phyloP scores from a whole-genome alignment of 2,113 vertebrate species.

The Bufo bufo region DNA sequence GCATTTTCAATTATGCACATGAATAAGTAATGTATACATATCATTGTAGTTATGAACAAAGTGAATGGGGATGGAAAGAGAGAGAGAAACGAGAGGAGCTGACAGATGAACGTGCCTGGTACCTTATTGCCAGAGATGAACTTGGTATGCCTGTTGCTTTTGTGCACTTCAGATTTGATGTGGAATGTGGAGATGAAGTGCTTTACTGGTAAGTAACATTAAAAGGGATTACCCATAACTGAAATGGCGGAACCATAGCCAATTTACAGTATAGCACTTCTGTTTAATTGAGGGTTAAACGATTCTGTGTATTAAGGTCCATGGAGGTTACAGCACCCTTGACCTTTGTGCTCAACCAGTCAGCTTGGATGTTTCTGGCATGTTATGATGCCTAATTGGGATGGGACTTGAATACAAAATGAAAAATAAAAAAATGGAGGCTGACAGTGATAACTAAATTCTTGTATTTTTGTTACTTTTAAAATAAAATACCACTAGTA shows the following conservation, averaged over 20 bases:
- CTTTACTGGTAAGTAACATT: conserved; percentile 83
- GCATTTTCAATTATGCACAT: background rate
- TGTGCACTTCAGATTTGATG: conserved; percentile 92
- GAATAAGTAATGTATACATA: background rate
- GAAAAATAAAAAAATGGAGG: too few relatives aligned
- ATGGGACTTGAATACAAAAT: too few relatives aligned
- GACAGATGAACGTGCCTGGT: conserved; percentile 90
- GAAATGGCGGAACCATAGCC: background rate
- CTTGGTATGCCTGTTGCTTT: conserved; percentile 81
- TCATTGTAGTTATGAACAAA: conserved; percentile 84
- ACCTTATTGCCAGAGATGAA: conserved; percentile 83
- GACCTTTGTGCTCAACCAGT: too few relatives aligned
- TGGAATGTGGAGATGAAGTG: conserved; percentile 90
- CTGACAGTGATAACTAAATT: too few relatives aligned
- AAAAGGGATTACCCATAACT: background rate
- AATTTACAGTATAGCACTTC: too few relatives aligned
- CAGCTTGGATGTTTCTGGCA: too few relatives aligned
- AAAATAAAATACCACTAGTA: too few relatives aligned
- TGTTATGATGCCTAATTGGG: too few relatives aligned
- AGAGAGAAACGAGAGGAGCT: conserved; percentile 90
- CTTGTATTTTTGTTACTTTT: too few relatives aligned
- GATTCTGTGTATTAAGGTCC: too few relatives aligned
- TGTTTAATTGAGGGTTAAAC: too few relatives aligned
- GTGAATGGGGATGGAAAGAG: conserved; percentile 95
- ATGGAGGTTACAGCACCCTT: too few relatives aligned